A percentile compares a stretch with the other conserved stretches of the same genome.
Conservation (phyloP, 2,797 vertebrate genomes). For the Acrossocheilus wenchowensis region DNA sequence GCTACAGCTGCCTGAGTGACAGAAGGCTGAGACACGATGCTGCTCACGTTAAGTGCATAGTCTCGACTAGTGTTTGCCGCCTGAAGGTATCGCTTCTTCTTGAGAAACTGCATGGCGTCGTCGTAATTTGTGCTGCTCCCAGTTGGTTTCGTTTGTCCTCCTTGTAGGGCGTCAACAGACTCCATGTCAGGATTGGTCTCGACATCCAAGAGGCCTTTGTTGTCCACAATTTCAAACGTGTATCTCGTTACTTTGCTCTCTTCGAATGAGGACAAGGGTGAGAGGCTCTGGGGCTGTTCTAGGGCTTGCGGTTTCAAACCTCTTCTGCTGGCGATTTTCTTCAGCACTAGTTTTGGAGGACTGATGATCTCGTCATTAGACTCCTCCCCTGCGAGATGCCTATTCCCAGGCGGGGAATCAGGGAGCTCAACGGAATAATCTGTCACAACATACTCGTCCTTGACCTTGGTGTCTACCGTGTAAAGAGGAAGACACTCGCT, state of each 20-base stretch:
- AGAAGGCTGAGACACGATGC: constrained; percentile 90
- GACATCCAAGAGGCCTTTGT: constrained; percentile 90
- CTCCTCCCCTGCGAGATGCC: constrained; percentile 81
- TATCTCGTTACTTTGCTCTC: constrained; percentile 94
- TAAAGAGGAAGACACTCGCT: constrained; percentile 90
- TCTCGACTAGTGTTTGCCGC: constrained; percentile 89
- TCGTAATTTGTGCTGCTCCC: constrained; percentile 96
- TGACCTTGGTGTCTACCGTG: constrained; percentile 91
- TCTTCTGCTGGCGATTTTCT: constrained; percentile 92
- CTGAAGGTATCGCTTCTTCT: constrained; percentile 97
- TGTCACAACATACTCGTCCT: constrained; percentile 95
- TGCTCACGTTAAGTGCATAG: constrained; percentile 89
- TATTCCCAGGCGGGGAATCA: constrained; percentile 81
- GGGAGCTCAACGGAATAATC: constrained; percentile 94
- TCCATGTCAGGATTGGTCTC: constrained; percentile 90
- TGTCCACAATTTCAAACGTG: constrained; percentile 96
- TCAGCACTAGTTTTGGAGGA: constrained; percentile 93
- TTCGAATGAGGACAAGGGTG: constrained; percentile 89
- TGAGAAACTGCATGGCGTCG: constrained; percentile 98
- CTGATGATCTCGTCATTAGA: constrained; percentile 86
- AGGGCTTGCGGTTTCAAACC: constrained; percentile 83
- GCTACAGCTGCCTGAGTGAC: constrained; percentile 91
- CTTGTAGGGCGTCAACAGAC: constrained; percentile 89
- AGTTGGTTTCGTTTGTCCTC: constrained; percentile 88
- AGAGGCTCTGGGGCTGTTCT: constrained; percentile 86